Base-by-base conservation (phyloP, 2,888 invertebrate genomes). In the Epinotia brunnichana region DNA sequence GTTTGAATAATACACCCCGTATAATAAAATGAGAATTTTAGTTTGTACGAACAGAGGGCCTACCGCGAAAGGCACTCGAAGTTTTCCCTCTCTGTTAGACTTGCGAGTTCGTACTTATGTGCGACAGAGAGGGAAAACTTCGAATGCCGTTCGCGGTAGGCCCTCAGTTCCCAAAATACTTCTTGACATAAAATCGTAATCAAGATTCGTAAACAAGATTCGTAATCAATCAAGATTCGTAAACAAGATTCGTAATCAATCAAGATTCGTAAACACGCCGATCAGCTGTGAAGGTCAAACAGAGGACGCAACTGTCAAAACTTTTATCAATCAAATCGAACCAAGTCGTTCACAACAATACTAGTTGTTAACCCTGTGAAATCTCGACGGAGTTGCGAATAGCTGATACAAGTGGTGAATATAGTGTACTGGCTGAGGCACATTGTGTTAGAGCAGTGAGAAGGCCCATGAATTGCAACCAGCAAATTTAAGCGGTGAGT, bases 261-360 rank as follows among this genome's bases (percentile, higher is more conserved):
- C 69, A 24, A 54, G 51, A 69, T 70, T 70, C 51, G 59, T 70
- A 70, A 70, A 70, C 70, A 21, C 19, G 17, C 29, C 51, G 54
- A 62, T 72, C 72, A 56, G 66, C 66, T 66, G 51, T 68, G 68
- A 73, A 73, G 72, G 72, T 73, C 72, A 73, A 56, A 57, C 15
- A 68, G 72, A 73, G 72, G 72, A 73, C 72, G 68, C 72, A 57
- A 11, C 68, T 68, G 72, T 73, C 72, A 73, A 73, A 73, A 72
- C 68, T 72, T 66, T 60, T 62, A 71, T 67, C 71, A 66, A 19
- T 71, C 71, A 66, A 57, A 24, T 41, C 35, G 35, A 41, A 63
- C 21, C 51, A 9, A 17, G 24, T 57, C 39, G 17, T 15, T 44
- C 71, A 67, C 24, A 67, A 62, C 17, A 68, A 68, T 61, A 62